These are phyloP conservation scores for Rhinichthys osculus DNA, from an alignment of 2,797 vertebrate species.

Conservation along the genomic window DNA sequence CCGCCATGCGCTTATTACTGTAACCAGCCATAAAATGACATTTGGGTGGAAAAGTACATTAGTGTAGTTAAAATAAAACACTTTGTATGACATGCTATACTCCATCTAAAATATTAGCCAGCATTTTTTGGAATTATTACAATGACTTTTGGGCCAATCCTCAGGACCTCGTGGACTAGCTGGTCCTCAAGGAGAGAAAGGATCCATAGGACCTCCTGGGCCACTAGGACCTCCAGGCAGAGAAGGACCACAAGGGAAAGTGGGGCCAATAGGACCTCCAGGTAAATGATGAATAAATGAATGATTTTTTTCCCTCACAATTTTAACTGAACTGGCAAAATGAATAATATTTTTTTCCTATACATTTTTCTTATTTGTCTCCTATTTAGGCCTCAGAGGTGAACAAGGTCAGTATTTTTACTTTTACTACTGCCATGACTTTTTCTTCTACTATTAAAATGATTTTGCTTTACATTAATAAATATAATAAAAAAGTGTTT, in stretches of 20 bases:
- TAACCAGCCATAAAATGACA: not conserved
- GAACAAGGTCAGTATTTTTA: slow-evolving; percentile 81
- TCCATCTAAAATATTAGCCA: not conserved
- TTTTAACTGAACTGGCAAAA: not conserved
- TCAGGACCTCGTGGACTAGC: slow-evolving; percentile 80
- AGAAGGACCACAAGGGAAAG: slow-evolving; percentile 76
- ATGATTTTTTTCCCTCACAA: not conserved
- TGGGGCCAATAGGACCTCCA: slow-evolving; percentile 81
- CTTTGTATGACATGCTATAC: not conserved
- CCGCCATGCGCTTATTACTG: not conserved
- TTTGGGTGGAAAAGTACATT: not conserved
- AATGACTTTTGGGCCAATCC: slow-evolving; percentile 9
- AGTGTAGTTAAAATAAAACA: not conserved
- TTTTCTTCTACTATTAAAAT: not conserved
- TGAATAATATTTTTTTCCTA: not conserved
- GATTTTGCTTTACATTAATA: not conserved
- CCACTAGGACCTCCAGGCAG: slow-evolving; percentile 77
- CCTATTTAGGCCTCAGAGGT: slow-evolving; percentile 80
- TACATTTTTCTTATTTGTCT: slow-evolving; percentile 51
- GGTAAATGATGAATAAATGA: slow-evolving; percentile 71
- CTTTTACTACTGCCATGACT: slow-evolving; percentile 25
- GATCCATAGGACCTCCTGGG: slow-evolving; percentile 72
- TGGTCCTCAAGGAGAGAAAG: slow-evolving; percentile 79
- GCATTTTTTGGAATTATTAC: not conserved
- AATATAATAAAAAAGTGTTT: not conserved